Conservation (phyloP, 1,140 invertebrate genomes). For the Ceratitis capitata region DNA sequence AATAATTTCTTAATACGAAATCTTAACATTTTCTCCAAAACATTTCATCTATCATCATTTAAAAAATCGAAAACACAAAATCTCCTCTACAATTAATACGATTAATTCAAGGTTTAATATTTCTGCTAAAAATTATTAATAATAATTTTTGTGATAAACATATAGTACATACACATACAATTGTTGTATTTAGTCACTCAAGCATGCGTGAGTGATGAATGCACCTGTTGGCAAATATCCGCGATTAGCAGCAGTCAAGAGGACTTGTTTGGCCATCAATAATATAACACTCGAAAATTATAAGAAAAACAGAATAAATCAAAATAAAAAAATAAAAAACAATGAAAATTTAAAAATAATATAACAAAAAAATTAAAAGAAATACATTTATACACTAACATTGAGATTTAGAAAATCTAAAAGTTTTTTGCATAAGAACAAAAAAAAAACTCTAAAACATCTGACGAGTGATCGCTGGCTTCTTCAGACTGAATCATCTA, state of each 20-base stretch:
- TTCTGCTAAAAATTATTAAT: not conserved
- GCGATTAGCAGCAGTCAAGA: not conserved
- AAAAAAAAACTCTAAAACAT: not conserved
- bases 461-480: not conserved
- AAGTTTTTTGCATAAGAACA: no score
- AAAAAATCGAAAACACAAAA: no score
- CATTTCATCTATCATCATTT: no score
- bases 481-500: not conserved
- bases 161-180: not conserved
- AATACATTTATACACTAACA: not conserved
- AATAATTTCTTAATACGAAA: no score
- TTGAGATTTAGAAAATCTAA: not conserved
- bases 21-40: no score
- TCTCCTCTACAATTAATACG: no score
- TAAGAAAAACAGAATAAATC: not conserved
- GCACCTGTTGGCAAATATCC: not conserved
- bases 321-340: not conserved
- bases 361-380: not conserved
- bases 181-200: not conserved
- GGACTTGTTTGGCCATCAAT: not conserved
- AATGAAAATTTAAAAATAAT: not conserved
- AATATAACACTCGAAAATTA: not conserved
- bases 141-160: not conserved
- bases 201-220: not conserved
- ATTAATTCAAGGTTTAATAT: not conserved